These are phyloP conservation scores for Geotrupes spiniger DNA, from an alignment of 2,888 invertebrate species.

Conservation along the genomic window DNA sequence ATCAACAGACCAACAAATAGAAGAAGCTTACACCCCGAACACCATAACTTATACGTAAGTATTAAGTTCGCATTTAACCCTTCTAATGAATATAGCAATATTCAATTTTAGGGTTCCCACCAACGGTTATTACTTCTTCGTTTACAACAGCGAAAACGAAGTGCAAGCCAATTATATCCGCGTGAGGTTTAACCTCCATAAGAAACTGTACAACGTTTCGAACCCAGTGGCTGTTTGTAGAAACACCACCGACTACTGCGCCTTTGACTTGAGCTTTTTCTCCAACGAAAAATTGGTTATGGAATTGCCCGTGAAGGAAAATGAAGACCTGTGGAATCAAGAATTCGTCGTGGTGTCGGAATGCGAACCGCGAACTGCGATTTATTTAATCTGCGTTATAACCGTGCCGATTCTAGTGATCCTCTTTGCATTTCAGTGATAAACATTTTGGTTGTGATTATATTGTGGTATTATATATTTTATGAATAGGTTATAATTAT, in stretches of 20 bases:
- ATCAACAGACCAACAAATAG: conserved; percentile 45
- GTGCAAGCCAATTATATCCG: conserved; percentile 68
- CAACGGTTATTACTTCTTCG: conserved; percentile 79
- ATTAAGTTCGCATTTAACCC: not conserved
- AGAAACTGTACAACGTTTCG: conserved; percentile 67
- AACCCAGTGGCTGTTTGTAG: conserved; percentile 60
- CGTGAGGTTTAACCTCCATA: conserved; percentile 67
- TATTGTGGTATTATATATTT: not conserved
- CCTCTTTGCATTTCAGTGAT: conserved; percentile 69
- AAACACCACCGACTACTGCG: conserved; percentile 62
- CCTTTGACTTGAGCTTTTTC: conserved; percentile 65
- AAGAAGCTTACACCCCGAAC: conserved; percentile 58
- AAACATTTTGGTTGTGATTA: conserved; percentile 3
- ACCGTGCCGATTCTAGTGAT: conserved; percentile 70
- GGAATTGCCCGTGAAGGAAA: conserved; percentile 62
- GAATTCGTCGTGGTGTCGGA: conserved; percentile 71
- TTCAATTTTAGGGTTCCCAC: conserved; percentile 58
- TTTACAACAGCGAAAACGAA: conserved; percentile 80
- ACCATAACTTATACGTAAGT: conserved; percentile 66
- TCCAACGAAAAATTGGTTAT: conserved; percentile 68
- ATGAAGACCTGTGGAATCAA: conserved; percentile 70
- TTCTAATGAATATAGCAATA: no score
- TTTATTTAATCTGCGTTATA: conserved; percentile 67
- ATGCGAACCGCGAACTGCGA: conserved; percentile 69
- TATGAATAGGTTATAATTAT: not conserved